phyloP scores from a whole-genome alignment of 2,113 vertebrate species.

The Sarotherodon lohbergeri region DNA sequence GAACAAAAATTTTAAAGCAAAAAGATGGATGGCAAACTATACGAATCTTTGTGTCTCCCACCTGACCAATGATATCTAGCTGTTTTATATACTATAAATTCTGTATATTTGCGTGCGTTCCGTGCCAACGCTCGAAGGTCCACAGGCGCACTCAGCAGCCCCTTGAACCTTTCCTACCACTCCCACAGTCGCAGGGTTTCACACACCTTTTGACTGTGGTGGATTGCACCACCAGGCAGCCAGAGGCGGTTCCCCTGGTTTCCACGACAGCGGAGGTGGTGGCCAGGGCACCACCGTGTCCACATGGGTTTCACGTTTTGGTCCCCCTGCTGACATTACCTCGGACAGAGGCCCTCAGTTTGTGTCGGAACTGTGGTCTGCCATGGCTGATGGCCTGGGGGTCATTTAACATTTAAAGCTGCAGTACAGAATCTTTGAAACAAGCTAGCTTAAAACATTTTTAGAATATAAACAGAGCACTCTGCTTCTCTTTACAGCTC shows the following conservation, averaged over 20 bases:
- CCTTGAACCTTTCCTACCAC: neutral
- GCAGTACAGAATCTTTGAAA: too few species aligned
- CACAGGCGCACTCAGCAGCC: too few species aligned
- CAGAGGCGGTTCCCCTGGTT: neutral
- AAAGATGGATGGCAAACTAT: too few species aligned
- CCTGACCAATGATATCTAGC: too few species aligned
- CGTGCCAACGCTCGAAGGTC: too few species aligned
- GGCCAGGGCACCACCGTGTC: neutral
- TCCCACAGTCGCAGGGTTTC: neutral
- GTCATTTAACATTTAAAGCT: neutral
- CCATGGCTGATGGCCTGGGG: neutral
- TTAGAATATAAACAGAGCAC: too few species aligned
- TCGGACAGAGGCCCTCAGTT: neutral
- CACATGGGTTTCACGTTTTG: neutral
- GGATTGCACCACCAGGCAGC: neutral
- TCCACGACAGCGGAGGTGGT: neutral
- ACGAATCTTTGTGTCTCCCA: too few species aligned
- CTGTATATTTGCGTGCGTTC: too few species aligned
- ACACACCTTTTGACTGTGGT: neutral
- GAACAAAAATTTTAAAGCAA: too few species aligned
- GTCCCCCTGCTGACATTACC: neutral
- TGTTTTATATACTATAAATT: too few species aligned
- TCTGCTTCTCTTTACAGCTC: too few species aligned
- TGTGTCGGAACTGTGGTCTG: rapidly evolving
- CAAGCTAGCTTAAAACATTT: too few species aligned